Evolutionary conservation across 2,797 vertebrate genomes (phyloP), one percentile per base, ranked within the genome.

Genomic region (Thripadectes ignobilis): DNA sequence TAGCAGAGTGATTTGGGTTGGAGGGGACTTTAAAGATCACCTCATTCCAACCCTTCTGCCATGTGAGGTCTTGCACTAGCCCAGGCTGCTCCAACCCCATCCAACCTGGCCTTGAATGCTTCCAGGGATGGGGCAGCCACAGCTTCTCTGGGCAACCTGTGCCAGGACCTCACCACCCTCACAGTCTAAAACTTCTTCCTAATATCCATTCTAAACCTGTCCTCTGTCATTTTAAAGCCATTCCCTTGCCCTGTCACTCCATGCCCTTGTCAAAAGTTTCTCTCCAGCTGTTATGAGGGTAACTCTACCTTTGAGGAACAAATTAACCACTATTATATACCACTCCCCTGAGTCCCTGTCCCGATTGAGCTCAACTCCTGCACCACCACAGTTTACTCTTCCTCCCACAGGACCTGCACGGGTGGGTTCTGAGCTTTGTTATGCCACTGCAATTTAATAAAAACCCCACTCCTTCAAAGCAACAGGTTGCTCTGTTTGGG

Each of bases 21-120:
- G 34, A 72, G 51, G 12, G 10, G 9, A 36, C 22, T 9, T 11
- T 24, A 14, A 72, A 72, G 9, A 1, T 1, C 18, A 21, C 34
- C 10, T 27, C 22, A 41, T 41, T 48, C 2, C 39, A 62, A 5
- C 3, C 1, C 10, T 43, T 13, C 13, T 59, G 26, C 15, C 15
- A 3, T 5, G 14, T 43, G 39, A 29, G 6, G 29, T 0, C 1
- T 66, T 3, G 9, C 51, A 17, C 26, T 12, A 0, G 6, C 9
- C 26, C 66, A 78, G 18, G 7, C 0, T 52, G 10, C 2, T 59
- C 39, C 34, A 36, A 36, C 4, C 7, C 2, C 14, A 0, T 41
- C 30, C 45, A 78, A 0, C 26, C 34, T 32, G 52, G 26, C 18
- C 26, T 24, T 24, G 32, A 32, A 3, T 22, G 12, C 5, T 66